Percentiles rank a stretch among this genome's conserved stretches.
Evolutionary conservation across 2,888 invertebrate species (phyloP).

Genomic region (Ferrisia virgata): DNA sequence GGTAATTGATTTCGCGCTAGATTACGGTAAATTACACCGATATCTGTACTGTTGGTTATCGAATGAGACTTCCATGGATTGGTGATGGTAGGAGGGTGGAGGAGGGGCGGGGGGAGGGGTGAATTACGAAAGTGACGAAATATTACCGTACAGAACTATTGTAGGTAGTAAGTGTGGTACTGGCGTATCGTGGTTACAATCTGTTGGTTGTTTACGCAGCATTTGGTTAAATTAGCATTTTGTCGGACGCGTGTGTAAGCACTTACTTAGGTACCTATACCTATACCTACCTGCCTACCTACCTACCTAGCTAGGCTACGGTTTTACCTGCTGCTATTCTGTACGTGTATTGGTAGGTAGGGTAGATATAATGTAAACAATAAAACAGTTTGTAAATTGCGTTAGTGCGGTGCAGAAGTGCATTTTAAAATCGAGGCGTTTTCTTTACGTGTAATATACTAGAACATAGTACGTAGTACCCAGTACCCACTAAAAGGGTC

Average conservation of each 20-base stretch:
- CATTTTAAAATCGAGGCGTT: background rate
- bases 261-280: background rate
- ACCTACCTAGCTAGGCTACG: too few relatives aligned
- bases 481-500: background rate
- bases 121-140: background rate
- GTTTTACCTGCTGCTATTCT: too few relatives aligned
- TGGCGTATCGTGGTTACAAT: conserved; percentile 7
- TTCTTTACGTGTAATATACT: too few relatives aligned
- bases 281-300: background rate
- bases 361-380: background rate
- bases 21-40: conserved; percentile 4
- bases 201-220: background rate
- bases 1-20: conserved; percentile 8
- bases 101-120: background rate
- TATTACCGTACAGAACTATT: background rate
- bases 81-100: background rate
- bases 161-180: too few relatives aligned
- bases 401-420: background rate
- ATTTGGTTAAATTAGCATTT: background rate
- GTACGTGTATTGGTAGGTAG: background rate
- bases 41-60: background rate
- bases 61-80: background rate
- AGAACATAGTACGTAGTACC: too few relatives aligned
- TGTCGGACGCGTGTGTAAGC: background rate
- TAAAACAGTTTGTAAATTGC: background rate